These are phyloP conservation scores for Netelia inedita DNA, from an alignment of 2,888 invertebrate species.

Conservation along the genomic window DNA sequence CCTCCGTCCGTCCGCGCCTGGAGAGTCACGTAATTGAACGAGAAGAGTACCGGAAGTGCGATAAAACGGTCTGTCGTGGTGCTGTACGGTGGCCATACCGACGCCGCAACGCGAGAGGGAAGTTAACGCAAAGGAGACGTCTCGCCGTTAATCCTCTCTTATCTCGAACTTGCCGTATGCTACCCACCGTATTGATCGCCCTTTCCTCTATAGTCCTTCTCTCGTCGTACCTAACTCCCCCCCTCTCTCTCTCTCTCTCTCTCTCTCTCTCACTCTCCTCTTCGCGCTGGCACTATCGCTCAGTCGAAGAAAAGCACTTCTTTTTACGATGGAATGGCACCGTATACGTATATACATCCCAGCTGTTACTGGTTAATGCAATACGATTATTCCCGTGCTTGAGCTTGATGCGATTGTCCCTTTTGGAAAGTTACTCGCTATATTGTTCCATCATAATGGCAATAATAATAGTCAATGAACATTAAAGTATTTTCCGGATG, in stretches of 20 bases:
- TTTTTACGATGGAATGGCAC: conserved; percentile 30
- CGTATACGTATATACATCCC: conserved; percentile 3
- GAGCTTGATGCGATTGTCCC: background rate
- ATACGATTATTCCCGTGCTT: conserved; percentile 1
- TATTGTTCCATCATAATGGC: background rate
- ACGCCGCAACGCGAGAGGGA: conserved; percentile 46
- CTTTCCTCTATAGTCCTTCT: background rate
- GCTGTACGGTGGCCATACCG: conserved; percentile 35
- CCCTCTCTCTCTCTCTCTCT: conserved; percentile 13
- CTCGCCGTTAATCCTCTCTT: conserved; percentile 70
- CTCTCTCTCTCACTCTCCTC: conserved; percentile 8
- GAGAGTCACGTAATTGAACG: conserved; percentile 69
- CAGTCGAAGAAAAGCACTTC: conserved; percentile 55
- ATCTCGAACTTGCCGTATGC: conserved; percentile 69
- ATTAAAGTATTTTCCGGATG: background rate
- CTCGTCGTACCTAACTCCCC: conserved; percentile 1
- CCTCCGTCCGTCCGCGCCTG: conserved; percentile 37
- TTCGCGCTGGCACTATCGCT: conserved; percentile 42
- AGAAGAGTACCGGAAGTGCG: conserved; percentile 70
- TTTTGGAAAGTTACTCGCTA: background rate
- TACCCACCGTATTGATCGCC: conserved; percentile 66
- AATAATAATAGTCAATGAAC: background rate
- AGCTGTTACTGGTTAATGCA: conserved; percentile 17
- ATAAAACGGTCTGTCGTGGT: conserved; percentile 63
- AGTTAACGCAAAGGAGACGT: conserved; percentile 70